Evolutionary conservation across 1,140 invertebrate genomes (phyloP), one percentile per base, ranked within the genome.

Genomic region (Asbolus verrucosus): DNA sequence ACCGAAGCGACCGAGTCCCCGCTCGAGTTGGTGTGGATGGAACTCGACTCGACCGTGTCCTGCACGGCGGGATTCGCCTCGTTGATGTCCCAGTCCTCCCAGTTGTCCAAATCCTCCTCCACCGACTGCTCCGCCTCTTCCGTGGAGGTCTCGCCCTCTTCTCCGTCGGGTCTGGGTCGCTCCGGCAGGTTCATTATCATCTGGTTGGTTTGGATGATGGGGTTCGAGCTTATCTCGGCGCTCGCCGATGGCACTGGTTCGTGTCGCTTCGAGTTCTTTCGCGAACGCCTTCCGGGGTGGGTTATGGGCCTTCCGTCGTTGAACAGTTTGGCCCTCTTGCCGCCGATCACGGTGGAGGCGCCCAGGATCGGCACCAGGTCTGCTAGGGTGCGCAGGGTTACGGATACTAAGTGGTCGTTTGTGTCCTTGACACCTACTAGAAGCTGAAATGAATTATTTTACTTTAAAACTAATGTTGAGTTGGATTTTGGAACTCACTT

Each of bases 61-160:
- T 54, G 46, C 4, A 41, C 11, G 2, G n/a, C 15, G 5, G 46
- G 46, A 6, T 54, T 27, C n/a, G 46, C 11, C 11, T 54, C 46
- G 6, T n/a, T n/a, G n/a, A n/a, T n/a, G n/a, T 91, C 90, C 91
- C 91, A 93, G 77, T 93, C 91, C 33, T 90, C 91, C 91, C 91
- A 93, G n/a, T 86, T 78, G 50, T 84, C 81, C 81, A 77, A 31
- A 70, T 79, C 81, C 41, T 82, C 78, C 16, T 82, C 66, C 62
- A 62, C 27, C 68, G 77, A 72, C 70, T 73, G 71, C 59, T 79
- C 79, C 39, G 76, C 24, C 65, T 82, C 81, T 62, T 80, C 80
- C 71, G 84, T 82, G 54, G 86, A 84, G 2, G 87, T 85, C 72
- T 87, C 84, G 76, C 89, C 90, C 81, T 94, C 92, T 5, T 92